These are phyloP conservation scores for Caerostris darwini DNA, from an alignment of 1,140 invertebrate genomes.

Conservation along the genomic window DNA sequence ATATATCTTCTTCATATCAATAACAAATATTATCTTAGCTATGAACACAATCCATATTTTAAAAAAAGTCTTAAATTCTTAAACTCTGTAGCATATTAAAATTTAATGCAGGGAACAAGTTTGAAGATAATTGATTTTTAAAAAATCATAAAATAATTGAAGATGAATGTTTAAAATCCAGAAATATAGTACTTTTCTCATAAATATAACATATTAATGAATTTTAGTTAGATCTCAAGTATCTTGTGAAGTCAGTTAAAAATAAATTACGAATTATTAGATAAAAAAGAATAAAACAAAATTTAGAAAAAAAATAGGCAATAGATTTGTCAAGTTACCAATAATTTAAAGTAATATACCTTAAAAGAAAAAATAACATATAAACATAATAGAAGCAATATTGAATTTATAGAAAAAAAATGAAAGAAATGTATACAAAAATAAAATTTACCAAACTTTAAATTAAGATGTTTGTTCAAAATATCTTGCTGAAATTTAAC, in stretches of 20 bases:
- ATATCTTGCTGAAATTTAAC: not conserved
- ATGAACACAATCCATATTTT: not conserved
- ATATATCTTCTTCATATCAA: constrained; percentile 60
- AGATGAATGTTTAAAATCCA: not conserved
- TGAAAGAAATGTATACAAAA: not conserved
- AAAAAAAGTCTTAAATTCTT: constrained; percentile 12
- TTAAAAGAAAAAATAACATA: not conserved
- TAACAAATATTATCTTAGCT: constrained; percentile 52
- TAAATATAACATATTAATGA: no score
- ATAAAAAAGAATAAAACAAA: no score
- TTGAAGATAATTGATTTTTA: not conserved
- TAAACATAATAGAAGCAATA: not conserved
- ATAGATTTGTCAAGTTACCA: no score
- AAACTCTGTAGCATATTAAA: constrained; percentile 16
- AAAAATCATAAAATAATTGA: not conserved
- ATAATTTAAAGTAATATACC: not conserved
- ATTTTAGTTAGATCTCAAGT: no score
- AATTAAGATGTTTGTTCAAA: not conserved
- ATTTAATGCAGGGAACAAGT: not conserved
- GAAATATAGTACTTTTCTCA: not conserved
- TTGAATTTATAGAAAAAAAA: not conserved
- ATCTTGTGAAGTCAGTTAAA: no score
- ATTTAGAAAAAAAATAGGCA: no score
- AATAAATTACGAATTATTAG: no score
- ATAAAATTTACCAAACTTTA: not conserved